Evolutionary conservation across 1,140 invertebrate species (phyloP), one percentile per base, ranked within the genome.

Genomic region (Drosophila kepulauana): DNA sequence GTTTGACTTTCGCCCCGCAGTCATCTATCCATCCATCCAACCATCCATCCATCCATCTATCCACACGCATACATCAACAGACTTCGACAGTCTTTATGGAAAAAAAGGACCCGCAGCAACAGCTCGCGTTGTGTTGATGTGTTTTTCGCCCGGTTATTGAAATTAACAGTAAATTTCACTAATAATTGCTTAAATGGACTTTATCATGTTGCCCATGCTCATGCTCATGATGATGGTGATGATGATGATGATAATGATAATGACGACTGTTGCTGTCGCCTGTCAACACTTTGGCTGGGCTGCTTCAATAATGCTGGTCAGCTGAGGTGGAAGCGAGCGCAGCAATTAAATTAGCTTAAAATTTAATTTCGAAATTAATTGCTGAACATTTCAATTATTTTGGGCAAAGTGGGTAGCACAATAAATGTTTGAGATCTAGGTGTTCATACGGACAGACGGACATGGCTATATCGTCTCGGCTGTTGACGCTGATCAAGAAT

Each of bases 141-240:
- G 25, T 30, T 68, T 62, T 45, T 28, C 38, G 46, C 45, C 64
- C 15, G 63, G 48, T 72, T 77, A 80, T 75, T 75, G 80, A 81
- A 87, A 87, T 87, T 84, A 87, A 88, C 85, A 84, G 80, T 89
- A 81, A 84, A 84, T 88, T 88, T 80, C 84, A 89, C 70, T 78
- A 80, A 89, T 88, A 81, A 80, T 87, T 84, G 84, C 80, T 82
- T 87, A 78, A 78, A 82, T 71, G 78, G 56, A 70, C 63, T 63
- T 87, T 87, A 87, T 88, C 76, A 43, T 76, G 13, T 7, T 51
- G 57, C 15, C 67, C 35, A 10, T 77, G 54, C 46, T 65, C 41
- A 20, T 56, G 33, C 10, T 56, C 43, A 46, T 79, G 33, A 20
- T 16, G n/a, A n/a, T n/a, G n/a, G n/a, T 57, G 5, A 41, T 16